Evolutionary conservation across 2,888 invertebrate genomes (phyloP), one percentile per base, ranked within the genome.

Genomic region (Chaetoderma sp.): DNA sequence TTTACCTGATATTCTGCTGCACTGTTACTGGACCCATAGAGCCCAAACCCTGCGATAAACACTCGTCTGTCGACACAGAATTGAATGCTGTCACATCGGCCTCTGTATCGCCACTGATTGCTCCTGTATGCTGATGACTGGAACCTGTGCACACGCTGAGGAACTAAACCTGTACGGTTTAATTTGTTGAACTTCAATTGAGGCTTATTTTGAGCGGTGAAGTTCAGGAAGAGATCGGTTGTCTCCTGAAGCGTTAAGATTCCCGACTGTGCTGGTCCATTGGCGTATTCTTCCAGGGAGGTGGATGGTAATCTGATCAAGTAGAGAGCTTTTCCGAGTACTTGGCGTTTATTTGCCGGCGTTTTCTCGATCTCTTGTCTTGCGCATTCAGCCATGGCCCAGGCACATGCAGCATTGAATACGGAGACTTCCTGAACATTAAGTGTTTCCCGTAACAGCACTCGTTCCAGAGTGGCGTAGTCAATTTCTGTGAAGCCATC

Each of bases 401-500:
- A 98, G 74, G 93, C 92, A 69, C 96, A 89, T 0, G 95, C 95
- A 18, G 97, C 96, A 85, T 95, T 94, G 87, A 96, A 88, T n/a
- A 88, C 73, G 21, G 84, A 83, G 77, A 94, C 93, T 88, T 98
- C 98, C 87, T 94, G 94, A 86, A 95, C 96, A 87, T 97, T 97
- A 50, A 98, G 89, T 2, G 97, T 96, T 88, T 98, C 97, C 73
- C 97, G 90, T 60, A 92, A 92, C 77, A 98, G 89, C 76, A 97
- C 95, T 65, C 94, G 94, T 86, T 95, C 94, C 78, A 97, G 90
- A 28, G 97, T 97, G 75, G 94, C 93, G 79, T 93, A 92, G 88
- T 97, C 97, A 83, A 98, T 96, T 86, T 98, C 97, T 73, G 94
- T 93, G 89, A 98, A 97, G 76, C 96, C 96, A 83, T 97, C 97